These are phyloP conservation scores for Glandiceps talaboti DNA, from an alignment of 53 echinoderm and acorn worm genomes.

Conservation along the genomic window DNA sequence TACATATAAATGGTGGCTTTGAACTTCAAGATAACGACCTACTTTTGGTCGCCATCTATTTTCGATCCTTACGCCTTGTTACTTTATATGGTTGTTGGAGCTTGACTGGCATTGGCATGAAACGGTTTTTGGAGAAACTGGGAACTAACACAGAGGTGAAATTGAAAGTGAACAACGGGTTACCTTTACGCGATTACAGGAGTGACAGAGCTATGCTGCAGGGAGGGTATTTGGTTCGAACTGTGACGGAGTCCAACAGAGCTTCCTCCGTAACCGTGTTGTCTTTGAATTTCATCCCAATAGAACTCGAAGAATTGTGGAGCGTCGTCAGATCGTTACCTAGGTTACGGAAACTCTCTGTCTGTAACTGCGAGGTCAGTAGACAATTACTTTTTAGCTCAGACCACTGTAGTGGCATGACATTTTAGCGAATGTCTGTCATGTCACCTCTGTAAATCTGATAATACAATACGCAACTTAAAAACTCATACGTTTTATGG, in stretches of 20 bases:
- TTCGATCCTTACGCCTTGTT: constrained; percentile 40
- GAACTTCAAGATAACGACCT: constrained; percentile 68
- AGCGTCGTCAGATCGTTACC: constrained; percentile 57
- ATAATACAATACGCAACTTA: no score
- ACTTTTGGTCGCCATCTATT: constrained; percentile 42
- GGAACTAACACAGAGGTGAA: constrained; percentile 36
- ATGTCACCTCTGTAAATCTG: no score
- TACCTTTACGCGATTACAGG: constrained; percentile 64
- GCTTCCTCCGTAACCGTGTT: constrained; percentile 40
- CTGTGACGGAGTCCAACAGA: constrained; percentile 32
- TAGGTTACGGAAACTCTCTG: constrained; percentile 59
- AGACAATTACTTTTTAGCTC: neutral
- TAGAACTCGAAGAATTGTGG: constrained; percentile 91
- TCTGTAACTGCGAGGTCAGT: constrained; percentile 88
- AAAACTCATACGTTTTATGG: no score
- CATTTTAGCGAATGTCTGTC: no score
- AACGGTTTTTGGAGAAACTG: constrained; percentile 39
- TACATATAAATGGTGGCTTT: constrained; percentile 87
- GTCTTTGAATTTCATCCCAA: constrained; percentile 62
- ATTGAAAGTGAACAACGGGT: constrained; percentile 67
- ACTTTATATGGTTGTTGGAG: constrained; percentile 78
- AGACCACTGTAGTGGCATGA: neutral
- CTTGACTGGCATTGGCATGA: constrained; percentile 54
- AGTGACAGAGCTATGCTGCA: constrained; percentile 84
- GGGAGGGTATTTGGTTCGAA: constrained; percentile 49